Evolutionary conservation across 2,888 invertebrate species (phyloP).

Genomic region (Drosophila tanythrix): DNA sequence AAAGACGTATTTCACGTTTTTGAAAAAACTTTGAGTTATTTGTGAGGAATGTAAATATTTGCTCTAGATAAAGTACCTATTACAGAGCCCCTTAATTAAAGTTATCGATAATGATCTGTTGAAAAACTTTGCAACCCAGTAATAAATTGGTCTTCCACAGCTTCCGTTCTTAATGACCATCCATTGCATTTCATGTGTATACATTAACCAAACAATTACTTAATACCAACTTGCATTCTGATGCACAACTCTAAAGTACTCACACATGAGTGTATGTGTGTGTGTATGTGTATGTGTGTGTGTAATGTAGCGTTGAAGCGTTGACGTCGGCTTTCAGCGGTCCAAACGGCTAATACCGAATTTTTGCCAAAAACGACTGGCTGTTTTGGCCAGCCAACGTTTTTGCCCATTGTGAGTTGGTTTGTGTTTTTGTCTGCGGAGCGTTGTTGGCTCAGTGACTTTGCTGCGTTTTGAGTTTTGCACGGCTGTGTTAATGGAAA

Average conservation of each 20-base stretch:
- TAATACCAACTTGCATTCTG: slow-evolving; percentile 22
- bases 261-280: not conserved
- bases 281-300: slow-evolving; percentile 11
- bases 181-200: slow-evolving; percentile 4
- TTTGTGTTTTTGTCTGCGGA: slow-evolving; percentile 12
- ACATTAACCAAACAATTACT: slow-evolving; percentile 13
- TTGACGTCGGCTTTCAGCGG: slow-evolving; percentile 66
- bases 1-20: not conserved
- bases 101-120: not conserved
- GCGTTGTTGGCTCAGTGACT: slow-evolving; percentile 54
- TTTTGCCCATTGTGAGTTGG: slow-evolving; percentile 31
- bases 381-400: slow-evolving; percentile 39
- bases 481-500: slow-evolving; percentile 78
- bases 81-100: not conserved
- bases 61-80: not conserved
- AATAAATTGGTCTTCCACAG: slow-evolving; percentile 10
- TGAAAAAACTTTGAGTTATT: not conserved
- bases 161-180: slow-evolving; percentile 23
- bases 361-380: slow-evolving; percentile 47
- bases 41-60: not conserved
- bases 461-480: slow-evolving; percentile 48
- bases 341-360: slow-evolving; percentile 33
- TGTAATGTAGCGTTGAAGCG: slow-evolving; percentile 68
- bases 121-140: not conserved
- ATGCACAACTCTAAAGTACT: slow-evolving; percentile 25